Conservation (phyloP, 1,140 invertebrate species). For the Drosophila sproati region DNA sequence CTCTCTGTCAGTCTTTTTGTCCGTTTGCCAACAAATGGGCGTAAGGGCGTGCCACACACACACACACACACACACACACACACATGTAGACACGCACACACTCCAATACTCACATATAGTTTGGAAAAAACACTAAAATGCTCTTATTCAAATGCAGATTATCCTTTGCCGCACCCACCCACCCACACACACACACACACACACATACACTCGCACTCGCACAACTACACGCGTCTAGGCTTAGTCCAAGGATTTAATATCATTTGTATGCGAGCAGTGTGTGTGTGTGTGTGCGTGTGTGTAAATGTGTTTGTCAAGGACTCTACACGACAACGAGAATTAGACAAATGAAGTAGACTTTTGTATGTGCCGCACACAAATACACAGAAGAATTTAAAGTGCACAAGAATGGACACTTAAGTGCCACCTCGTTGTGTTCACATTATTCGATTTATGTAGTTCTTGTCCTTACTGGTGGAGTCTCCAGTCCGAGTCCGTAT, state of each 20-base stretch:
- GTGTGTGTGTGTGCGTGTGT: slow-evolving; percentile 44
- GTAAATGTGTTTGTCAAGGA: slow-evolving; percentile 46
- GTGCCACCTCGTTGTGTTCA: slow-evolving; percentile 67
- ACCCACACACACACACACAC: slow-evolving; percentile 33
- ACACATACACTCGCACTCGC: slow-evolving; percentile 33
- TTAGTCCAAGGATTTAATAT: slow-evolving; percentile 80
- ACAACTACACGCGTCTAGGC: slow-evolving; percentile 52
- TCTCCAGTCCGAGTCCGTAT: slow-evolving; percentile 18
- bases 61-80: slow-evolving; percentile 34
- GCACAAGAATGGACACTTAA: slow-evolving; percentile 60
- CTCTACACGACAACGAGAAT: slow-evolving; percentile 66
- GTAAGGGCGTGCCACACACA: slow-evolving; percentile 38
- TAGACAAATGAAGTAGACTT: slow-evolving; percentile 82
- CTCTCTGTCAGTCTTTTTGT: slow-evolving; percentile 14
- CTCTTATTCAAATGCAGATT: slow-evolving; percentile 84
- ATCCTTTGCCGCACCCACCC: slow-evolving; percentile 66
- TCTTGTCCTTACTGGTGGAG: slow-evolving; percentile 1
- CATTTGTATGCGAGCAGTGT: slow-evolving; percentile 71
- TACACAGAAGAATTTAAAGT: slow-evolving; percentile 44
- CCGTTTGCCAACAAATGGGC: slow-evolving; percentile 68
- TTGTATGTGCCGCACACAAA: slow-evolving; percentile 49
- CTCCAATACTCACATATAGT: slow-evolving; percentile 53
- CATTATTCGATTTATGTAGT: slow-evolving; percentile 79
- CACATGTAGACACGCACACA: slow-evolving; percentile 16
- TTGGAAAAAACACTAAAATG: slow-evolving; percentile 79